Evolutionary conservation across 1,140 invertebrate genomes (phyloP).

Genomic region (Amphibalanus amphitrite): DNA sequence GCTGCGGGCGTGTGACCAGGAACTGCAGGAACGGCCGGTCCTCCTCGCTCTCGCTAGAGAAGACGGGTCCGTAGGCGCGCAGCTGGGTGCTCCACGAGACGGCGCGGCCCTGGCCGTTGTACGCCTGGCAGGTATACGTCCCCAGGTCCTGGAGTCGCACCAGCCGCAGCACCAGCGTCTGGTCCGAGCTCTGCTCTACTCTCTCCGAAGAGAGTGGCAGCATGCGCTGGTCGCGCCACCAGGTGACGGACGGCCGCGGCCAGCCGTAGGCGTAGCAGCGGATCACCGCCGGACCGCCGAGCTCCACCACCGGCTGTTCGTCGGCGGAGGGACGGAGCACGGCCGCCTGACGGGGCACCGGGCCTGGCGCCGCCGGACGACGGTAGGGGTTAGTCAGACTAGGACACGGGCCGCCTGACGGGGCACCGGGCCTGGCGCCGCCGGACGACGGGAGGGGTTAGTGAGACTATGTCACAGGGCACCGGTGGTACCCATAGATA

Average conservation of each 20-base stretch:
- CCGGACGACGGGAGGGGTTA: too few relatives aligned
- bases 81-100: slow-evolving; percentile 53
- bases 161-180: slow-evolving; percentile 48
- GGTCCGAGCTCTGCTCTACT: slow-evolving; percentile 54
- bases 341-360: slow-evolving; percentile 27
- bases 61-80: slow-evolving; percentile 44
- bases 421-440: slow-evolving; percentile 27
- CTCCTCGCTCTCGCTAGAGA: slow-evolving; percentile 24
- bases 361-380: slow-evolving; percentile 29
- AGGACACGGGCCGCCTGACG: slow-evolving; percentile 28
- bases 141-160: slow-evolving; percentile 53
- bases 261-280: slow-evolving; percentile 66
- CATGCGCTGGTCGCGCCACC: slow-evolving; percentile 65
- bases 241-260: slow-evolving; percentile 59
- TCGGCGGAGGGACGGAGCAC: slow-evolving; percentile 24
- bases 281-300: slow-evolving; percentile 48
- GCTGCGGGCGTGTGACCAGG: not conserved
- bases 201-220: slow-evolving; percentile 45
- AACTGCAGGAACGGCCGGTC: slow-evolving; percentile 19
- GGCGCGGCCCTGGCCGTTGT: slow-evolving; percentile 57
- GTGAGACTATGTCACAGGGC: too few relatives aligned
- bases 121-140: slow-evolving; percentile 64
- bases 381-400: too few relatives aligned
- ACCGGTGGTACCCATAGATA: too few relatives aligned
- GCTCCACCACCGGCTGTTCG: slow-evolving; percentile 42